Conservation (phyloP, 2,888 invertebrate species). For the Scaptomyza polygonia region DNA sequence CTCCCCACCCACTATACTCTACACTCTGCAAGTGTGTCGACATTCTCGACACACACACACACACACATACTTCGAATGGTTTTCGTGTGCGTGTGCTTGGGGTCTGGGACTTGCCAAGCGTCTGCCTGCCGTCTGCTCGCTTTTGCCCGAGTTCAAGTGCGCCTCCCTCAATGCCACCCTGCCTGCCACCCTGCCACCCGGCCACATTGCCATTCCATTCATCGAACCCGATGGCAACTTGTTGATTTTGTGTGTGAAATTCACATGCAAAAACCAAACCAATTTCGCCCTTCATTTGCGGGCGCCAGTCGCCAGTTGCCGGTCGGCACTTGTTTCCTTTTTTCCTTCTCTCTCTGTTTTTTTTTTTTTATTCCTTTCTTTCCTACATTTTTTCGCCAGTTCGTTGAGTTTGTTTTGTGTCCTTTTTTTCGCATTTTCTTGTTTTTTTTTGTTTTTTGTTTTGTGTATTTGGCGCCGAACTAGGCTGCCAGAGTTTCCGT, state of each 20-base stretch:
- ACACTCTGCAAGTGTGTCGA: constrained; percentile 12
- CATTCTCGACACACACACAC: constrained; percentile 41
- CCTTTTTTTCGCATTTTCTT: constrained; percentile 46
- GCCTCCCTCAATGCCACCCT: constrained; percentile 21
- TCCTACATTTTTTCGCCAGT: constrained; percentile 9
- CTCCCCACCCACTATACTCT: constrained; percentile 5
- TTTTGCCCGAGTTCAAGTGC: constrained; percentile 68
- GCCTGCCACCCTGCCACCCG: constrained; percentile 5
- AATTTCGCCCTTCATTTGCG: constrained; percentile 78
- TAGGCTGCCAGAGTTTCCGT: constrained; percentile 60
- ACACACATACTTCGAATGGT: constrained; percentile 38
- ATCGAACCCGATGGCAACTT: constrained; percentile 81
- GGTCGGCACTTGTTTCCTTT: constrained; percentile 31
- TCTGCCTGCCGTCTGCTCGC: constrained; percentile 74
- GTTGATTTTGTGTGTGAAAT: constrained; percentile 77
- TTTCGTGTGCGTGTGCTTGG: constrained; percentile 61
- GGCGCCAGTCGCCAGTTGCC: constrained; percentile 50
- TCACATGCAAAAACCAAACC: constrained; percentile 79
- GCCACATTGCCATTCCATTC: constrained; percentile 53
- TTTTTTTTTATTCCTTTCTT: constrained; percentile 15
- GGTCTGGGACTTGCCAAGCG: constrained; percentile 52
- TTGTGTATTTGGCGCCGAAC: constrained; percentile 45
- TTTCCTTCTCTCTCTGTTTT: constrained; percentile 6
- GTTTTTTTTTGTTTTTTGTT: neutral
- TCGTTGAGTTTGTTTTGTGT: constrained; percentile 59